Percentiles rank a stretch among this genome's conserved stretches.
Evolutionary conservation across 1,140 invertebrate species (phyloP).

Genomic region (Arion vulgaris): DNA sequence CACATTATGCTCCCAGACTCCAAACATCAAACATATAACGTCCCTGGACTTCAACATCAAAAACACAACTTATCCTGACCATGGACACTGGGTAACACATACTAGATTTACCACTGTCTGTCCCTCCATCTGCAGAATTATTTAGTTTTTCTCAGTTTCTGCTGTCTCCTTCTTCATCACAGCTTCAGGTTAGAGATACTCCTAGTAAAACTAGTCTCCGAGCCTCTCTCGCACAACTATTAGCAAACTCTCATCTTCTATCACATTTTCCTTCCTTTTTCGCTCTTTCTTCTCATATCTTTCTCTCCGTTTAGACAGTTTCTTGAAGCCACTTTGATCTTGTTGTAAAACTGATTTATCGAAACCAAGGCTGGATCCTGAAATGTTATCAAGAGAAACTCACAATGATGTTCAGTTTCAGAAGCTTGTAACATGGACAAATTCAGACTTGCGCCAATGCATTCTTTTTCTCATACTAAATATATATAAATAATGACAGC

Average conservation of each 20-base stretch:
- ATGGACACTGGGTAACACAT: not conserved
- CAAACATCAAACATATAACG: too few species aligned
- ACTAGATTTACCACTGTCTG: slow-evolving; percentile 77
- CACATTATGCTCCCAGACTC: too few species aligned
- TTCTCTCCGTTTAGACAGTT: slow-evolving; percentile 99
- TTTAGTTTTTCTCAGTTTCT: slow-evolving; percentile 98
- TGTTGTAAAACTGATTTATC: slow-evolving; percentile 29
- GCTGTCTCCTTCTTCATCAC: slow-evolving; percentile 96
- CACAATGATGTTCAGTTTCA: too few species aligned
- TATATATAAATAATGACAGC: too few species aligned
- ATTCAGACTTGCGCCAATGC: too few species aligned
- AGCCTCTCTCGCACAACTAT: slow-evolving; percentile 81
- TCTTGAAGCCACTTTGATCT: slow-evolving; percentile 78
- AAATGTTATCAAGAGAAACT: too few species aligned
- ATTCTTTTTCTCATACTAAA: too few species aligned
- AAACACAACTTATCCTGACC: too few species aligned
- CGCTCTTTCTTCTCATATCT: slow-evolving; percentile 96
- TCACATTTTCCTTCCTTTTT: slow-evolving; percentile 76
- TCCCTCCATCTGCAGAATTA: slow-evolving; percentile 83
- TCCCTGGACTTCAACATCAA: too few species aligned
- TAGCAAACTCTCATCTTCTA: slow-evolving; percentile 58
- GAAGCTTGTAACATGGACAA: too few species aligned
- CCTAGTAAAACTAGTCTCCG: slow-evolving; percentile 94
- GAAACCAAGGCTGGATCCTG: slow-evolving; percentile 36
- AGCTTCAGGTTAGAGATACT: slow-evolving; percentile 99